These are phyloP conservation scores for Melanotaenia maccullochi DNA, from an alignment of 2,797 vertebrate species.

Conservation along the genomic window DNA sequence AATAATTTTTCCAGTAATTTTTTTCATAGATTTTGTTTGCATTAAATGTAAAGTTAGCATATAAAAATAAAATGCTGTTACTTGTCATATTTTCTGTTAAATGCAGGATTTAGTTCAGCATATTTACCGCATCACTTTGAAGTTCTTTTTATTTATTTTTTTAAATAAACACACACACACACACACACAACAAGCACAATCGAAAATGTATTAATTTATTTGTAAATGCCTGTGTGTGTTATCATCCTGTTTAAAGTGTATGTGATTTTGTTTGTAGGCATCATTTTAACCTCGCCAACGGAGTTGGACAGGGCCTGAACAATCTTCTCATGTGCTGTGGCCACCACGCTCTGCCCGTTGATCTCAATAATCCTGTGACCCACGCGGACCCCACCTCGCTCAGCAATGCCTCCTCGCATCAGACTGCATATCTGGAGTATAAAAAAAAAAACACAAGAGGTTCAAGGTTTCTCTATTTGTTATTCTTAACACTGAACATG, in stretches of 20 bases:
- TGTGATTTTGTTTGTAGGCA: constrained; percentile 12
- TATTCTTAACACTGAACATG: background rate
- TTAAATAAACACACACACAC: no score
- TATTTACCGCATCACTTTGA: background rate
- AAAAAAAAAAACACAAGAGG: constrained; percentile 1
- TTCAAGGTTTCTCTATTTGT: background rate
- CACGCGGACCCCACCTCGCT: constrained; percentile 95
- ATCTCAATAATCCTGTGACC: constrained; percentile 99
- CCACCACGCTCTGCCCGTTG: constrained; percentile 97
- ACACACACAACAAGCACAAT: no score
- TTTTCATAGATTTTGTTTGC: background rate
- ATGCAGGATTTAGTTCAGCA: background rate
- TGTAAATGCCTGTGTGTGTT: background rate
- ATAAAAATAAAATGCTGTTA: background rate
- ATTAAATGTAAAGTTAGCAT: background rate
- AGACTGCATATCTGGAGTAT: constrained; percentile 93
- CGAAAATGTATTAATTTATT: background rate
- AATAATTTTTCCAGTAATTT: background rate
- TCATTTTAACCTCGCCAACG: constrained; percentile 93
- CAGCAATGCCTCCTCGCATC: constrained; percentile 97
- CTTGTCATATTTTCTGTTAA: background rate
- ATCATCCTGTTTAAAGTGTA: background rate
- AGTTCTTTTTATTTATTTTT: background rate
- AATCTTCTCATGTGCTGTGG: constrained; percentile 98
- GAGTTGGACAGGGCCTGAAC: constrained; percentile 98